These are phyloP conservation scores for Ptyas mucosa DNA, from an alignment of 2,113 vertebrate genomes.

Conservation along the genomic window DNA sequence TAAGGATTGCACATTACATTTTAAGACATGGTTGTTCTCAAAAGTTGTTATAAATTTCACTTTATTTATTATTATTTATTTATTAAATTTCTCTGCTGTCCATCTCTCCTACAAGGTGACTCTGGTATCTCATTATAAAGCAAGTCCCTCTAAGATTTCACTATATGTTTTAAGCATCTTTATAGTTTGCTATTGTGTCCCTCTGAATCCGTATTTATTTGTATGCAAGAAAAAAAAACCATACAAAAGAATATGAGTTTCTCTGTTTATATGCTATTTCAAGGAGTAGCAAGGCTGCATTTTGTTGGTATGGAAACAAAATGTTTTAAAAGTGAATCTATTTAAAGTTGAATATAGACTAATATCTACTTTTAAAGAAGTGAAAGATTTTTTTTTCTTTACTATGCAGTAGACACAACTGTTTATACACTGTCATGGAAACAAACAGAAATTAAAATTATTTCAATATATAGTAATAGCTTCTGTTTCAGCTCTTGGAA, in stretches of 20 bases:
- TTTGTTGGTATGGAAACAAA: slow-evolving; percentile 8
- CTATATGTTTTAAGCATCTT: slow-evolving; percentile 10
- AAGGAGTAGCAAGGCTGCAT: not conserved
- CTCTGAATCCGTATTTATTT: slow-evolving; percentile 38
- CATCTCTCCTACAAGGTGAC: not conserved
- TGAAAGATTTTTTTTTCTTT: slow-evolving; percentile 7
- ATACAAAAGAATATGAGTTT: slow-evolving; percentile 45
- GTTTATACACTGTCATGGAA: slow-evolving; percentile 40
- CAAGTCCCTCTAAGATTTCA: not conserved
- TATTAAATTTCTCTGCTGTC: not conserved
- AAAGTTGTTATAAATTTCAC: not conserved
- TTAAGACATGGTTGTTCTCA: not conserved
- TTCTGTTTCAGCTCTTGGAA: slow-evolving; percentile 4
- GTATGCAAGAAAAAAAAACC: slow-evolving; percentile 43
- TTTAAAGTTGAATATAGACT: not conserved
- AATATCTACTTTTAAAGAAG: slow-evolving; percentile 1
- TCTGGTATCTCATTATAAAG: not conserved
- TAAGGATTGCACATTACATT: not conserved
- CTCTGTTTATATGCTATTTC: slow-evolving; percentile 35
- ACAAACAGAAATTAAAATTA: slow-evolving; percentile 26
- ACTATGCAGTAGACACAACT: slow-evolving; percentile 9
- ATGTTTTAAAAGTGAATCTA: slow-evolving; percentile 24
- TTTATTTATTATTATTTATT: not conserved
- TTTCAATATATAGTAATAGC: not conserved
- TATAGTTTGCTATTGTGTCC: slow-evolving; percentile 29